Evolutionary conservation across 35 echinoderm and acorn worm species (phyloP).

Genomic region (Holothuria glaberrima): DNA sequence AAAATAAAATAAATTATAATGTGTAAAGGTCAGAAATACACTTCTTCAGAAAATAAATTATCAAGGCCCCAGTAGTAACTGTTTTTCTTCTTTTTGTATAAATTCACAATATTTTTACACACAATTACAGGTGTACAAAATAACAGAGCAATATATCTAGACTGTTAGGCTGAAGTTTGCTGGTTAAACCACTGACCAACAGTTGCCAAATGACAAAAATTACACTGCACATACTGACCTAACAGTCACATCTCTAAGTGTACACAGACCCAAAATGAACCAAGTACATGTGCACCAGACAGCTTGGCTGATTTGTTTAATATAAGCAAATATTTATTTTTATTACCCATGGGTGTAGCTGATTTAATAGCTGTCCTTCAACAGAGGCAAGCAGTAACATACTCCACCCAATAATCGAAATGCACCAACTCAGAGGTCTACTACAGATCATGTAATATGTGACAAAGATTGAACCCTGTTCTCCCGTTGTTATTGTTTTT

Average conservation of each 20-base stretch:
- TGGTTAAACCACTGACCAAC: not conserved
- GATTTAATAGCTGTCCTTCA: too few species aligned
- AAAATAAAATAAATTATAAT: slow-evolving; percentile 7
- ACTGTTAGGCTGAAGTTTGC: not conserved
- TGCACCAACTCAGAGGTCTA: too few species aligned
- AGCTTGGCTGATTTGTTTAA: too few species aligned
- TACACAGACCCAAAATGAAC: too few species aligned
- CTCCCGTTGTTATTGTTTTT: slow-evolving; percentile 15
- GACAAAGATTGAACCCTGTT: slow-evolving; percentile 11
- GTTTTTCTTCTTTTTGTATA: slow-evolving; percentile 14
- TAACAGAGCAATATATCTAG: not conserved
- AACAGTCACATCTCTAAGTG: not conserved
- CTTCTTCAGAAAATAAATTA: slow-evolving; percentile 22
- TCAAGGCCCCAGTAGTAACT: slow-evolving; percentile 27
- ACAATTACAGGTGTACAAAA: not conserved
- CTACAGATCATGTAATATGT: too few species aligned
- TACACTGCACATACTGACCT: not conserved
- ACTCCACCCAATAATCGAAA: too few species aligned
- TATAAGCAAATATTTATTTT: too few species aligned
- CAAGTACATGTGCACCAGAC: too few species aligned
- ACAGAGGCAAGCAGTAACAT: too few species aligned
- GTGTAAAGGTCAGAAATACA: slow-evolving; percentile 35
- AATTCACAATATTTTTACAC: slow-evolving; percentile 11
- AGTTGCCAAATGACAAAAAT: not conserved
- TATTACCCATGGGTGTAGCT: too few species aligned